A percentile compares a stretch with the other conserved stretches of the same genome.
phyloP scores from a whole-genome alignment of 1,140 invertebrate species.

The Euborellia annulipes region DNA sequence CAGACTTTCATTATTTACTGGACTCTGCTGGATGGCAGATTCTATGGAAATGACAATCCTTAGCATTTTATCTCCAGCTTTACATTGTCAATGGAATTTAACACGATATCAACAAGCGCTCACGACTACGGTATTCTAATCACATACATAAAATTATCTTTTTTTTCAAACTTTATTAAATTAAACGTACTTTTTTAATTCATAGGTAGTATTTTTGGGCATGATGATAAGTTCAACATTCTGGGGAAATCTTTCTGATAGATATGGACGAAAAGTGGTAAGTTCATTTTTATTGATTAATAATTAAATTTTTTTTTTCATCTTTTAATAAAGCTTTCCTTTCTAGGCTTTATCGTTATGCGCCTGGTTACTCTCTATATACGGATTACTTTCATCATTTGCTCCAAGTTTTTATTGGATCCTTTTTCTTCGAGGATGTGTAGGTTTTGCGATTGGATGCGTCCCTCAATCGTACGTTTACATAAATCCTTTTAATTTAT shows the following conservation, averaged over 20 bases:
- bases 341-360: conserved; percentile 70
- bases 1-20: conserved; percentile 70
- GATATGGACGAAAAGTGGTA: conserved; percentile 80
- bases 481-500: no score
- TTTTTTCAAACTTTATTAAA: neutral
- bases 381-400: conserved; percentile 78
- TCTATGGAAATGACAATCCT: conserved; percentile 98
- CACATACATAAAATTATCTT: neutral
- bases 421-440: conserved; percentile 71
- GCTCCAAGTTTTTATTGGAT: conserved; percentile 86
- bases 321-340: conserved; percentile 9
- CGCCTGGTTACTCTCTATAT: conserved; percentile 77
- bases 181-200: conserved; percentile 15
- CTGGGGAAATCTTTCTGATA: conserved; percentile 89
- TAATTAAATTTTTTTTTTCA: conserved; percentile 4
- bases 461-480: conserved; percentile 86
- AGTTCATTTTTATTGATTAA: conserved; percentile 14
- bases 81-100: conserved; percentile 89
- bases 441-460: conserved; percentile 92
- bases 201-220: conserved; percentile 78
- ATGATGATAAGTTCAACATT: conserved; percentile 95
- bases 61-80: conserved; percentile 77
- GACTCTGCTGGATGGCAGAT: conserved; percentile 91
- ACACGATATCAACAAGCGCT: conserved; percentile 59
- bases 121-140: conserved; percentile 45